phyloP scores from a whole-genome alignment of 2,797 vertebrate species.

The Glossophaga mutica region DNA sequence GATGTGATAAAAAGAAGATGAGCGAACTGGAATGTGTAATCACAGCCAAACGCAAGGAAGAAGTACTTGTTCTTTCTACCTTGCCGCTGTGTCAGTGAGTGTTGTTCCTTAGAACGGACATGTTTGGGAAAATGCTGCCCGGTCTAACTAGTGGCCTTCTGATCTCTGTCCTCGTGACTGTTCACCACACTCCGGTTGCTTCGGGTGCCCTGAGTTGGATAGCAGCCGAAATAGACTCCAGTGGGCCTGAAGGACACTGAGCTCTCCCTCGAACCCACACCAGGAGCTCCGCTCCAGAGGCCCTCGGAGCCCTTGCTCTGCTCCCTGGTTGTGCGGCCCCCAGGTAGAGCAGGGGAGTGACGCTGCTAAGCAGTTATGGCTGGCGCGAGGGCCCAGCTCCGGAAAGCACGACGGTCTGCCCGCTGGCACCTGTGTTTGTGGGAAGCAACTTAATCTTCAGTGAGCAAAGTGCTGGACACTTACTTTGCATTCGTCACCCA shows the following conservation, averaged over 20 bases:
- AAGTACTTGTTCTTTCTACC: not conserved
- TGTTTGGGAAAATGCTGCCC: not conserved
- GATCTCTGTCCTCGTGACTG: not conserved
- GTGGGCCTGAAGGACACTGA: accelerated
- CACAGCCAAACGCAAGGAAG: not conserved
- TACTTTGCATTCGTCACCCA: not conserved
- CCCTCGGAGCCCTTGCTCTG: too few species aligned
- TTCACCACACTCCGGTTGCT: not conserved
- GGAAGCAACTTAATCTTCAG: not conserved
- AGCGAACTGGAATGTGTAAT: not conserved
- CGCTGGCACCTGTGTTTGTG: accelerated
- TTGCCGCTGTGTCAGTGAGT: not conserved
- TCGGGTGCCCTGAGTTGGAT: not conserved
- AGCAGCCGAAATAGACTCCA: not conserved
- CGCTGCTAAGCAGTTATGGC: accelerated
- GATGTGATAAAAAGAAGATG: not conserved
- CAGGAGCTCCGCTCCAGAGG: accelerated
- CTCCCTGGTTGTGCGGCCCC: not conserved
- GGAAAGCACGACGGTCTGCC: not conserved
- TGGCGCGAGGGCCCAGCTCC: accelerated
- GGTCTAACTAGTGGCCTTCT: not conserved
- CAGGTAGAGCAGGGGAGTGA: not conserved
- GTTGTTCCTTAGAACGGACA: not conserved
- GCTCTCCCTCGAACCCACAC: accelerated
- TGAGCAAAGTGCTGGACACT: not conserved